Base-by-base conservation (phyloP, 1,140 invertebrate species). In the Drosophila ironensis region DNA sequence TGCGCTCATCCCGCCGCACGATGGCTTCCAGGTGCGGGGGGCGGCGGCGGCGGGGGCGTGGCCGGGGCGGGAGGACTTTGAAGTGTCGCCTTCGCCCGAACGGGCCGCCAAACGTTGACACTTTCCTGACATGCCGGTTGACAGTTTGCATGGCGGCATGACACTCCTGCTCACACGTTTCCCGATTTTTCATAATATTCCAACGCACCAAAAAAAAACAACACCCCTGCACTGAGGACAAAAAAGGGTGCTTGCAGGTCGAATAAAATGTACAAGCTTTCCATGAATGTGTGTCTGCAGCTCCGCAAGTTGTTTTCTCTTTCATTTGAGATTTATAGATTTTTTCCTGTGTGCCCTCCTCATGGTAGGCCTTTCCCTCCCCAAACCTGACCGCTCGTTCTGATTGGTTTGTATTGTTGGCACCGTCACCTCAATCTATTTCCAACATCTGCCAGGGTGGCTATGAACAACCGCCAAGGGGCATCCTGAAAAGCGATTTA, bases 401-500 rank as follows among this genome's bases (percentile, higher is more conserved):
- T 72, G 78, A 82, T 81, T 82, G 77, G 76, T 53, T 73, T 72
- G 54, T 51, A 27, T 71, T 57, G 44, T 46, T 51, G 59, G 35
- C 41, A 53, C 40, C 40, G 48, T 56, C 76, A 81, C 27, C 69
- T 71, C 77, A 61, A 66, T 82, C 78, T 84, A 84, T 82, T 84
- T 82, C 53, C 53, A 78, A 78, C 78, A 82, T 82, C 78, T 82
- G 78, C 59, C 63, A 53, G 45, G 37, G 53, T 52, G 74, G 67
- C 45, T 30, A 9, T 44, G 51, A 48, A 25, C 22, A 25, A 6
- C 8, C 1, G 42, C 37, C 8, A 24, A 38, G 38, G 56, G 37
- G 54, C 52, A 67, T 71, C 75, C 80, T 73, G 72, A 74, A 86
- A 86, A 86, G 76, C 80, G 80, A 86, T 86, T 86, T 86, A 86